Conservation (phyloP, 2,888 invertebrate species). For the Diadegma fenestrale region DNA sequence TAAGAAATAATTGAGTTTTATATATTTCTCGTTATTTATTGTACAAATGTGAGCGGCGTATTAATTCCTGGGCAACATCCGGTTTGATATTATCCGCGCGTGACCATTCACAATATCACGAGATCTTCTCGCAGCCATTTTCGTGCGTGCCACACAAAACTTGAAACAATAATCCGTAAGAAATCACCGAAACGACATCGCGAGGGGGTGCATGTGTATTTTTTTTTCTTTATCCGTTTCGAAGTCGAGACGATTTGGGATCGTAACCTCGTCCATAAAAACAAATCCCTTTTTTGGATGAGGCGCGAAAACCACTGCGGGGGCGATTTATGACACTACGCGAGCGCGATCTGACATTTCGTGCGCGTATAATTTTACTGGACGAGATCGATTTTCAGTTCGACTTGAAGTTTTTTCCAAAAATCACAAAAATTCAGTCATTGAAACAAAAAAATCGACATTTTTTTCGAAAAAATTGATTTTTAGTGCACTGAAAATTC, state of each 20-base stretch:
- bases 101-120: constrained; percentile 66
- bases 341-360: constrained; percentile 47
- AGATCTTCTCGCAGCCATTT: constrained; percentile 59
- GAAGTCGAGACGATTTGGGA: constrained; percentile 71
- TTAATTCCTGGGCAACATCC: constrained; percentile 61
- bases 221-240: constrained; percentile 22
- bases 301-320: constrained; percentile 58
- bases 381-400: no score
- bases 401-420: no score
- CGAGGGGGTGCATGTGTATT: constrained; percentile 11
- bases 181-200: constrained; percentile 73
- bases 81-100: constrained; percentile 55
- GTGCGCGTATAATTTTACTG: no score
- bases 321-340: constrained; percentile 74
- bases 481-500: no score
- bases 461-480: no score
- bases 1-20: constrained; percentile 13
- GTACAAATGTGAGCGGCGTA: constrained; percentile 31
- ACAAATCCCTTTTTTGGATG: constrained; percentile 70
- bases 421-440: no score
- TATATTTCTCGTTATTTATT: constrained; percentile 7
- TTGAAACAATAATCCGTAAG: constrained; percentile 80
- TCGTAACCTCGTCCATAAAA: constrained; percentile 78
- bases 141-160: constrained; percentile 49
- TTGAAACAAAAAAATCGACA: no score